Conservation (phyloP, 2,888 invertebrate species). For the Tortrix viridana region DNA sequence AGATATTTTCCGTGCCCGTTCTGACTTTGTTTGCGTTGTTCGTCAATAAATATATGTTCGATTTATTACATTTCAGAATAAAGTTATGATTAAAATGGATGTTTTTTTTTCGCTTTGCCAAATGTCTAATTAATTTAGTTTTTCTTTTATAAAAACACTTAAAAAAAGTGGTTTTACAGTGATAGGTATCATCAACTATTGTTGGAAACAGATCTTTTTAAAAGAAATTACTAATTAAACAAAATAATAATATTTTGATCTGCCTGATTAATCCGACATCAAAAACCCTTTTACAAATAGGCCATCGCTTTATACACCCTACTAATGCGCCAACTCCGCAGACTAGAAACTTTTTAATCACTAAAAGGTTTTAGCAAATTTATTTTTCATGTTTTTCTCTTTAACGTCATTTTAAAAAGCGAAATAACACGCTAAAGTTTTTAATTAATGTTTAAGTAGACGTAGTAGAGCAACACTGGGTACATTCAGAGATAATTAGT, state of each 20-base stretch:
- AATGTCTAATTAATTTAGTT: too few relatives aligned
- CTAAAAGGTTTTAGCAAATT: conserved; percentile 15
- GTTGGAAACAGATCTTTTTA: background rate
- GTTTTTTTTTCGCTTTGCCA: too few relatives aligned
- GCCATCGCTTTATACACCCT: conserved; percentile 7
- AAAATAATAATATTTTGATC: background rate
- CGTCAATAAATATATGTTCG: conserved; percentile 45
- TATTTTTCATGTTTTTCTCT: conserved; percentile 18
- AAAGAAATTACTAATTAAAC: background rate
- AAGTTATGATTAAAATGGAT: background rate
- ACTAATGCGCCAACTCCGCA: conserved; percentile 5
- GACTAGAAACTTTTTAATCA: conserved; percentile 17
- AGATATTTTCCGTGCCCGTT: conserved; percentile 55
- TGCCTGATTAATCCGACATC: background rate
- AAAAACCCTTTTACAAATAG: conserved; percentile 1
- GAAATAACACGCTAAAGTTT: conserved; percentile 43
- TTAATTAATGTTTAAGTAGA: conserved; percentile 58
- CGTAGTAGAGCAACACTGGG: conserved; percentile 51
- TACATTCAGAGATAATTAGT: conserved; percentile 54
- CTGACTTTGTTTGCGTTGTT: conserved; percentile 48
- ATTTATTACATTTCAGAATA: conserved; percentile 29
- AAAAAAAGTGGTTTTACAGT: too few relatives aligned
- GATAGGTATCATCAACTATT: too few relatives aligned
- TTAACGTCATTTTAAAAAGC: conserved; percentile 22
- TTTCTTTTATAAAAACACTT: too few relatives aligned